Evolutionary conservation across 2,113 vertebrate species (phyloP).

Genomic region (Callithrix jacchus): DNA sequence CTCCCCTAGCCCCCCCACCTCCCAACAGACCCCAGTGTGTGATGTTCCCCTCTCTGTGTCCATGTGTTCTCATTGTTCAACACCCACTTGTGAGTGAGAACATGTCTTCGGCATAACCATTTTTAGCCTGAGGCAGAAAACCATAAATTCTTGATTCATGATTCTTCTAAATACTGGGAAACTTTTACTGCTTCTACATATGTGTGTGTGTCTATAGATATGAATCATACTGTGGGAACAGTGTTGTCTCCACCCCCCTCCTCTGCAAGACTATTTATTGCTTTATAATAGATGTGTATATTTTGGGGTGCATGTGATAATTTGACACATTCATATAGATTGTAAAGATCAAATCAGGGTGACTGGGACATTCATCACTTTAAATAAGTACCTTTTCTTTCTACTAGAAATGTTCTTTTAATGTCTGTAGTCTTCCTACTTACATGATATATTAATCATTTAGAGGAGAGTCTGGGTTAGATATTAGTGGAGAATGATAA

Average conservation of each 20-base stretch:
- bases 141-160: not conserved
- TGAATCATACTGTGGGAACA: not conserved
- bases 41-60: too few relatives aligned
- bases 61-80: too few relatives aligned
- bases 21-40: too few relatives aligned
- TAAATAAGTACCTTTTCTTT: not conserved
- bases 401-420: not conserved
- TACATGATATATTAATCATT: not conserved
- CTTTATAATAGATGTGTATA: not conserved
- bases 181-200: not conserved
- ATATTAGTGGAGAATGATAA: not conserved
- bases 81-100: too few relatives aligned
- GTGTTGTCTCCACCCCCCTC: not conserved
- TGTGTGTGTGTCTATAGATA: not conserved
- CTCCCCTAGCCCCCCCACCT: too few relatives aligned
- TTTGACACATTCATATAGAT: not conserved
- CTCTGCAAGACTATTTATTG: not conserved
- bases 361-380: not conserved
- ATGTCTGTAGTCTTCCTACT: not conserved
- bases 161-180: not conserved
- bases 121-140: slow-evolving; percentile 17
- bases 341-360: not conserved
- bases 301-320: not conserved
- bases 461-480: not conserved
- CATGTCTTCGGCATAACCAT: not conserved